phyloP scores from a whole-genome alignment of 2,113 vertebrate species.

The Mobula hypostoma region DNA sequence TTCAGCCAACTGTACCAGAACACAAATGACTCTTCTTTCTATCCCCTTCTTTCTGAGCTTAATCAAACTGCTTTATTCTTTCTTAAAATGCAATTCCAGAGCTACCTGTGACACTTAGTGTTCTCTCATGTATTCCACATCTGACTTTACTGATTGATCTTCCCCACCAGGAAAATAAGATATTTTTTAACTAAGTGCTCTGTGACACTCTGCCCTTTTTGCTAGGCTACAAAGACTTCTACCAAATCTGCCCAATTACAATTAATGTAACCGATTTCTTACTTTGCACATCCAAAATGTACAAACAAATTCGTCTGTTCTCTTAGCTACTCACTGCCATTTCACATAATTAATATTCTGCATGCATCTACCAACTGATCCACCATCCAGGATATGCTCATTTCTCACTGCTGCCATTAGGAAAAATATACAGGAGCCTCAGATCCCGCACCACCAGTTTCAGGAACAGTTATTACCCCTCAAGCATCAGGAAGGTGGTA shows the following conservation, averaged over 20 bases:
- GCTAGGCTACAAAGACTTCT: not conserved
- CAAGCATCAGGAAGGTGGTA: no score
- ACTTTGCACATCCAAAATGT: not conserved
- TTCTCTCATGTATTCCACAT: not conserved
- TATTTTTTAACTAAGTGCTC: not conserved
- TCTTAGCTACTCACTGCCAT: not conserved
- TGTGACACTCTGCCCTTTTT: not conserved
- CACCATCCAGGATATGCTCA: no score
- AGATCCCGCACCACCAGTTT: no score
- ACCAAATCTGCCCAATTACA: not conserved
- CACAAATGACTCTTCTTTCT: not conserved
- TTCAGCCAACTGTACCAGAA: not conserved
- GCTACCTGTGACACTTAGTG: not conserved
- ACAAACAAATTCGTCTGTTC: not conserved
- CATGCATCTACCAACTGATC: no score
- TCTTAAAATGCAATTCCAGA: not conserved
- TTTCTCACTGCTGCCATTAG: no score
- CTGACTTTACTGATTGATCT: not conserved
- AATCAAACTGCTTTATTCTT: not conserved
- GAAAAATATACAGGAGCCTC: no score
- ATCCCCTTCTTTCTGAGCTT: not conserved
- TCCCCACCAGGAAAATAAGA: not conserved
- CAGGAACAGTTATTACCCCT: no score
- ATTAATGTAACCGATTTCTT: not conserved
- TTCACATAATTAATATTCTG: no score